phyloP scores from a whole-genome alignment of 2,797 vertebrate species.

The Notolepis coatsorum region DNA sequence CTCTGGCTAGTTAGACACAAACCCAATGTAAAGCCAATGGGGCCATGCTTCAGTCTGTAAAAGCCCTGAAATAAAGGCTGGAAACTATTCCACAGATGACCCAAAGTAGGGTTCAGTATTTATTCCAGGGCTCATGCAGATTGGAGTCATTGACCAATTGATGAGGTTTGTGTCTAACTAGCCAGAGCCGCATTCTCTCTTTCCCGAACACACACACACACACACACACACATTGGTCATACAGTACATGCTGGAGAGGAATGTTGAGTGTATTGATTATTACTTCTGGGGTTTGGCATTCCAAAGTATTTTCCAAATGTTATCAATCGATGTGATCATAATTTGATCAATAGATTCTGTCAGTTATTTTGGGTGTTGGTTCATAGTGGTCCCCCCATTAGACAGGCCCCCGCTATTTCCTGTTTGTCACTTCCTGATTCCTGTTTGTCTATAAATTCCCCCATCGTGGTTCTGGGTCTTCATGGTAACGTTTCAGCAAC shows the following conservation, averaged over 20 bases:
- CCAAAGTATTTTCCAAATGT: background rate
- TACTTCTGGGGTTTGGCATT: no score
- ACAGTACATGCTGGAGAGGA: no score
- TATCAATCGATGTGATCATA: background rate
- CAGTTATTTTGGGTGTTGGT: slow-evolving; percentile 8
- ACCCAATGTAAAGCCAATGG: no score
- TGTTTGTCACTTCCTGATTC: slow-evolving; percentile 43
- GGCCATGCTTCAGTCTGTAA: no score
- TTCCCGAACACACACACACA: background rate
- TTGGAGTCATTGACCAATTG: no score
- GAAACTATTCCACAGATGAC: no score
- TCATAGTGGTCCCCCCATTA: slow-evolving; percentile 68
- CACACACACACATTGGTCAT: slow-evolving; percentile 13
- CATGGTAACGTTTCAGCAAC: slow-evolving; percentile 56
- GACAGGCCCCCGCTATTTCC: slow-evolving; percentile 66
- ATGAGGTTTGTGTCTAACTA: no score
- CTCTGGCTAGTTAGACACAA: no score
- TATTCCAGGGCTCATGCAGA: no score
- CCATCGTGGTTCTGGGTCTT: slow-evolving; percentile 53
- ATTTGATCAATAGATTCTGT: slow-evolving; percentile 25
- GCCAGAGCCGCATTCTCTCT: background rate
- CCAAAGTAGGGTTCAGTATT: no score
- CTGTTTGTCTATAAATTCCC: slow-evolving; percentile 85
- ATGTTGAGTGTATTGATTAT: no score
- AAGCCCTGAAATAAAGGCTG: no score